Conservation (phyloP, 2,113 vertebrate species). For the Rhombomys opimus region DNA sequence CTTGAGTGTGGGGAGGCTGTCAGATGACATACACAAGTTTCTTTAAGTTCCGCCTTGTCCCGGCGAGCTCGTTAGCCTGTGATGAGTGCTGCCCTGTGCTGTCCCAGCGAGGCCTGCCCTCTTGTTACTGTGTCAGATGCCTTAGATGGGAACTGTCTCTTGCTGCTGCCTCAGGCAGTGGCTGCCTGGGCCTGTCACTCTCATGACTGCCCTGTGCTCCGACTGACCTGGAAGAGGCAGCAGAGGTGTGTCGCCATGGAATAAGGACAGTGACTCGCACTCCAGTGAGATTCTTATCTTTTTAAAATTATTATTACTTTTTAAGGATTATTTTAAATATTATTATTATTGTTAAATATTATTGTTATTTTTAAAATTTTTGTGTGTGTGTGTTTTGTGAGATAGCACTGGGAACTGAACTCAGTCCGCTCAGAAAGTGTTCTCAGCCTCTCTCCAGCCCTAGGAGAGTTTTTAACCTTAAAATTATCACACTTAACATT, state of each 20-base stretch:
- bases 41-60: not conserved
- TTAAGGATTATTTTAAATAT: not conserved
- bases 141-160: not conserved
- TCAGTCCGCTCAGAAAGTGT: not conserved
- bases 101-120: not conserved
- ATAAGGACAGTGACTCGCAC: not conserved
- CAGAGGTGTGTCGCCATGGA: rapidly evolving
- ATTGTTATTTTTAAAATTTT: too few relatives aligned
- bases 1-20: not conserved
- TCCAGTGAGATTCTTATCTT: not conserved
- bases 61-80: not conserved
- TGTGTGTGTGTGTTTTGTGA: not conserved
- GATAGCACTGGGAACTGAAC: not conserved
- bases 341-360: not conserved
- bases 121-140: not conserved
- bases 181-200: rapidly evolving
- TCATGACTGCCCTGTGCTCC: rapidly evolving
- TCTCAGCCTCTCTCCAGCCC: not conserved
- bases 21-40: rapidly evolving
- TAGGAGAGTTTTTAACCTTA: not conserved
- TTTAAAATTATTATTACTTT: not conserved
- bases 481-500: not conserved
- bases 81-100: not conserved
- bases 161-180: not conserved
- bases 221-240: rapidly evolving